A percentile compares a stretch with the other conserved stretches of the same genome.
These are phyloP conservation scores for Copidosoma aretas DNA, from an alignment of 2,888 invertebrate species.

Conservation along the genomic window DNA sequence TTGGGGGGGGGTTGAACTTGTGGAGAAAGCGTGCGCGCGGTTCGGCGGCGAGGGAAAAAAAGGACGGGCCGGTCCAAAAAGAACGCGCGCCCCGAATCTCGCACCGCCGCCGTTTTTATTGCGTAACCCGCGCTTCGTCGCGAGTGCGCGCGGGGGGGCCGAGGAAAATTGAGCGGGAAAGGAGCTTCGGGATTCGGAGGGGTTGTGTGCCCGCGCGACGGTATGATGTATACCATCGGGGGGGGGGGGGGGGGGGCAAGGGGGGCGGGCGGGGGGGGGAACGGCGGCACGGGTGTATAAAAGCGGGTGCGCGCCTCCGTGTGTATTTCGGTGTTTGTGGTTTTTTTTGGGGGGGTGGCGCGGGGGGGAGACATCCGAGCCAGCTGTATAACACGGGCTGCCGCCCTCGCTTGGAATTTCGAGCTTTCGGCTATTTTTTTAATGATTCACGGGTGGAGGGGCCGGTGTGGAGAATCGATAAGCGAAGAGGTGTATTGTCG, in stretches of 20 bases:
- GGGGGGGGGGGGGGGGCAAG: constrained; percentile 18
- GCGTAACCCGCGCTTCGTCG: neutral
- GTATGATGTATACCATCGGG: constrained; percentile 20
- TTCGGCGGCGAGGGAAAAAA: neutral
- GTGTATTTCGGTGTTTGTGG: too few relatives aligned
- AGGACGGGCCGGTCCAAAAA: neutral
- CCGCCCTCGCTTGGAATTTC: too few relatives aligned
- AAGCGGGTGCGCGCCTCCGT: too few relatives aligned
- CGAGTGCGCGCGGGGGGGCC: neutral
- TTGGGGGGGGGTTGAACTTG: neutral
- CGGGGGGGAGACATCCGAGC: too few relatives aligned
- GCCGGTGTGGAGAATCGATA: too few relatives aligned
- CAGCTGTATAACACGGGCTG: too few relatives aligned
- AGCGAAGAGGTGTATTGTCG: too few relatives aligned
- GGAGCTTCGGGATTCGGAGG: neutral
- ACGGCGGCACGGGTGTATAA: too few relatives aligned
- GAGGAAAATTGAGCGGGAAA: constrained; percentile 10
- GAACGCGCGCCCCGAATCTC: neutral
- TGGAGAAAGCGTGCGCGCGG: neutral
- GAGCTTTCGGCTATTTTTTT: constrained; percentile 10
- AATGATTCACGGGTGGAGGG: neutral
- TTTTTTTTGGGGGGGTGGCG: too few relatives aligned
- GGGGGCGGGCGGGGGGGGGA: neutral
- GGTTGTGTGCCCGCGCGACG: neutral
- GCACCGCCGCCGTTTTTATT: constrained; percentile 12